These are phyloP conservation scores for Philhelius pedissequus DNA, from an alignment of 2,888 invertebrate genomes.

Conservation along the genomic window DNA sequence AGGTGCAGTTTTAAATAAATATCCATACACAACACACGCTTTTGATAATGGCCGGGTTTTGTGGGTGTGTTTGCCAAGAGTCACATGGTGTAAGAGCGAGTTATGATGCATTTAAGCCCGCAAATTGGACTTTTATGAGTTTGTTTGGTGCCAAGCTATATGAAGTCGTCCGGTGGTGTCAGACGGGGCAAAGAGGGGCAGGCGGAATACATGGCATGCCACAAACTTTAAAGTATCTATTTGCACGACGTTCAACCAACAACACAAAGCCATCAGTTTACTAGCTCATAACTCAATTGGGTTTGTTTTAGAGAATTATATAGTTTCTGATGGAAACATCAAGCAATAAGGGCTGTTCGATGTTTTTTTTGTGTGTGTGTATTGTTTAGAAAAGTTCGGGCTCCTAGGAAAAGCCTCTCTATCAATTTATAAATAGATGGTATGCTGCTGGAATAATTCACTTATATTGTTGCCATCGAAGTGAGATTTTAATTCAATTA, in stretches of 20 bases:
- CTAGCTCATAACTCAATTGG: constrained; percentile 62
- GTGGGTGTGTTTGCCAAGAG: neutral
- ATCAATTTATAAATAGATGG: constrained; percentile 42
- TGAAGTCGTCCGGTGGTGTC: neutral
- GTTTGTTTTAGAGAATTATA: constrained; percentile 59
- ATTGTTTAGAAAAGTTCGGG: neutral
- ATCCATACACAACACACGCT: constrained; percentile 7
- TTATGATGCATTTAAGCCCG: constrained; percentile 51
- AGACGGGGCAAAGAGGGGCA: constrained; percentile 23
- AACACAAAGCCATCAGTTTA: constrained; percentile 54
- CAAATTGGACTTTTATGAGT: constrained; percentile 66
- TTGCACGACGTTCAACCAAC: neutral
- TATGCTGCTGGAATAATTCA: constrained; percentile 42
- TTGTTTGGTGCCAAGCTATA: constrained; percentile 33
- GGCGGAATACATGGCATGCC: constrained; percentile 2
- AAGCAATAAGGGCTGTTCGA: neutral
- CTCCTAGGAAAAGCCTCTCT: neutral
- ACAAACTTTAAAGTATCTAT: constrained; percentile 55
- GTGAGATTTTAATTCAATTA: constrained; percentile 68
- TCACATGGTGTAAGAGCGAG: neutral
- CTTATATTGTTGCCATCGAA: constrained; percentile 45
- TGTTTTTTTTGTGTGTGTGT: neutral
- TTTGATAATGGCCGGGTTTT: no score
- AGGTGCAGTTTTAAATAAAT: constrained; percentile 65
- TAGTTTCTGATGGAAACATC: constrained; percentile 55